Base-by-base conservation (phyloP, 1,140 invertebrate genomes). In the Lamellibrachia luymesi region DNA sequence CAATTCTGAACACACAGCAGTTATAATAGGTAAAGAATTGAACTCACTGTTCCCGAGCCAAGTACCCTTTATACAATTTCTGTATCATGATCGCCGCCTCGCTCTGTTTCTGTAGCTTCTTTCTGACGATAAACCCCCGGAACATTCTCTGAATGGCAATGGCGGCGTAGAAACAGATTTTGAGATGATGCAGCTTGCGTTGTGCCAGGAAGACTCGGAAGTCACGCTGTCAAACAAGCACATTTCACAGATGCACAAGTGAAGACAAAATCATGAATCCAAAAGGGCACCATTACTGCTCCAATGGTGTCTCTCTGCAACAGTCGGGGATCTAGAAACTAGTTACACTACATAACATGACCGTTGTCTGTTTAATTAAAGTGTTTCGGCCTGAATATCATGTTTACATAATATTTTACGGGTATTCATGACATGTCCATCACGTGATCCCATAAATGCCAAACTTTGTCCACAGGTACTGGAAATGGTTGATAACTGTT, bases 101-200 rank as follows among this genome's bases (percentile, higher is more conserved):
- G 95, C 95, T 51, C 97, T 96, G 0, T 98, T 95, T 92, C 97
- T 97, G 92, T 97, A 96, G 95, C 97, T 97, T 98, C 50, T 96
- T 97, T 22, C 97, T 96, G 27, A 97, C 97, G 92, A 97, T 97
- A 94, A 97, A 97, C 13, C 97, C 97, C 93, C 98, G 96, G 97
- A 98, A 98, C 91, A 97, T 96, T 91, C 97, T 97, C 95, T 99
- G 98, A 93, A 99, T 97, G 91, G 97, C 97, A 17, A 97, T 96
- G 1, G 97, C 98, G 2, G 98, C 98, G 17, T 97, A 95, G 49
- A 97, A 96, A 94, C 95, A 94, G 22, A 96, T 94, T 91, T 95
- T 94, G 91, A 97, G 92, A 90, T 96, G 90, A 93, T 96, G 92
- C 27, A 95, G 93, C 51, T 93, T 94, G 89, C 94, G 95, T 94